Percentiles rank a stretch among this genome's conserved stretches.
phyloP scores from a whole-genome alignment of 2,113 vertebrate genomes.

The Petaurus breviceps region DNA sequence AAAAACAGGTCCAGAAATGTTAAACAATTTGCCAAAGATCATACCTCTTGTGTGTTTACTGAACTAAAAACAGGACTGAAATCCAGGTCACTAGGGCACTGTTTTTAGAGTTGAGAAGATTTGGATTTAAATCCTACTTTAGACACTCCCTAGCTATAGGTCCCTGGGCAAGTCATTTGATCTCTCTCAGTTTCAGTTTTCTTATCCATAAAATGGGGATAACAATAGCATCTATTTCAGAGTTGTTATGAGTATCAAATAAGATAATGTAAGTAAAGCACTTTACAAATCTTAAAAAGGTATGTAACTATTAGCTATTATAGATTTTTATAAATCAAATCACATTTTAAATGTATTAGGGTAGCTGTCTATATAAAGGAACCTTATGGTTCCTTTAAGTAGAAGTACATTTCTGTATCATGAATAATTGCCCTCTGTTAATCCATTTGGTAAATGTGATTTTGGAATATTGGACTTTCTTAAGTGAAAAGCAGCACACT shows the following conservation, averaged over 20 bases:
- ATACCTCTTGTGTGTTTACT: neutral
- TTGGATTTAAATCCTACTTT: neutral
- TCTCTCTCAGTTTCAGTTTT: neutral
- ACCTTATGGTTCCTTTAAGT: neutral
- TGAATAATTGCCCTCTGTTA: constrained; percentile 14
- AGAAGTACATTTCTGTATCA: constrained; percentile 12
- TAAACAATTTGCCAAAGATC: neutral
- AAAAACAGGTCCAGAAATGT: neutral
- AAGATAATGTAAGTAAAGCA: neutral
- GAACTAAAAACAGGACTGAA: neutral
- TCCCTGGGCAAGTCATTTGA: neutral
- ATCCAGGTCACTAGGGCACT: neutral
- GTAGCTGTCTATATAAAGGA: constrained; percentile 28
- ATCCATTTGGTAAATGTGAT: constrained; percentile 2
- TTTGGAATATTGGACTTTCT: neutral
- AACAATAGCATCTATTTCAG: neutral
- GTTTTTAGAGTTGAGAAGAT: neutral
- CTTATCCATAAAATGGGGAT: neutral
- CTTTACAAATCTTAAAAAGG: neutral
- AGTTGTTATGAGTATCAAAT: neutral
- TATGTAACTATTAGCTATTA: neutral
- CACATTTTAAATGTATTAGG: constrained; percentile 53
- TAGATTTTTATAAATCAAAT: constrained; percentile 8
- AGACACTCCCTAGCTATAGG: neutral
- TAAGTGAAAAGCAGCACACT: neutral